These are phyloP conservation scores for Exephanes ischioxanthus DNA, from an alignment of 2,888 invertebrate species.

Conservation along the genomic window DNA sequence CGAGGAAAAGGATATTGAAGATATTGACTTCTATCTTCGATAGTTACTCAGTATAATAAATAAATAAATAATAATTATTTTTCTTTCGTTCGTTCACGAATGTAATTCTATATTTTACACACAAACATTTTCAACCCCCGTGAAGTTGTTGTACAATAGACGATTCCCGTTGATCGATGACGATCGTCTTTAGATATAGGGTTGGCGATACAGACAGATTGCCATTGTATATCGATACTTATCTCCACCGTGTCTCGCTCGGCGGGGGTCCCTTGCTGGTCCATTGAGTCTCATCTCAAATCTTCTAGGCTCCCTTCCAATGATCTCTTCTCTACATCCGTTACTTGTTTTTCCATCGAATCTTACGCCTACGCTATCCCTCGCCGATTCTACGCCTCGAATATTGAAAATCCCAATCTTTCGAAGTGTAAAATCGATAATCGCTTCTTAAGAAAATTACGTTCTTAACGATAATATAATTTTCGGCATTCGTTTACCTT, in stretches of 20 bases:
- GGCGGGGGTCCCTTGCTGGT: not conserved
- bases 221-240: slow-evolving; percentile 45
- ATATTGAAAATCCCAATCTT: not conserved
- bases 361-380: not conserved
- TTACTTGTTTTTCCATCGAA: slow-evolving; percentile 18
- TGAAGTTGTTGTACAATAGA: not conserved
- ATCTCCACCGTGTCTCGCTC: slow-evolving; percentile 16
- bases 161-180: slow-evolving; percentile 15
- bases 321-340: slow-evolving; percentile 6
- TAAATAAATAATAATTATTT: too few relatives aligned
- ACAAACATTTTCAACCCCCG: not conserved
- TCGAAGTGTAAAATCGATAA: slow-evolving; percentile 23
- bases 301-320: not conserved
- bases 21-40: too few relatives aligned
- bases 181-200: slow-evolving; percentile 41
- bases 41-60: too few relatives aligned
- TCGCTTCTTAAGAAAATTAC: not conserved
- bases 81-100: not conserved
- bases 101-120: not conserved
- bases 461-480: slow-evolving; percentile 42
- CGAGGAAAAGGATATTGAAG: too few relatives aligned
- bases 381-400: not conserved
- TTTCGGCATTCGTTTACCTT: slow-evolving; percentile 55
- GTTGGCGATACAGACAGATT: slow-evolving; percentile 37
- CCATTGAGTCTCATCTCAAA: slow-evolving; percentile 2